These are phyloP conservation scores for Epinephelus malabaricus DNA, from an alignment of 2,797 vertebrate species.

Conservation along the genomic window DNA sequence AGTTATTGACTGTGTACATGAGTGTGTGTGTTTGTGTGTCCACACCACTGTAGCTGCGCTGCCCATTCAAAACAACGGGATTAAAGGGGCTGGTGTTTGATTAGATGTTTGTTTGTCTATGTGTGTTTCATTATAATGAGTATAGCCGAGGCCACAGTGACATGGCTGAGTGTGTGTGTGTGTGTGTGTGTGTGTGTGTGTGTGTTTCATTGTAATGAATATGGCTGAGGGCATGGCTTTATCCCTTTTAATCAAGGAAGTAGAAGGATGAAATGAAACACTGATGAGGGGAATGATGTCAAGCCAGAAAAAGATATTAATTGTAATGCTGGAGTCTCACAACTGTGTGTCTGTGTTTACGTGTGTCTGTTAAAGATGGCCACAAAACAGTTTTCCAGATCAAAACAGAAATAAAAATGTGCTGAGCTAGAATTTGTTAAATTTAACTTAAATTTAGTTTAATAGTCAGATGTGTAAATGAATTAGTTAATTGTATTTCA, in stretches of 20 bases:
- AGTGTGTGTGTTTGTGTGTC: conserved; percentile 23
- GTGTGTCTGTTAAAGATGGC: not conserved
- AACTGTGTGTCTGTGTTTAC: conserved; percentile 1
- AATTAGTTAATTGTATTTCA: not conserved
- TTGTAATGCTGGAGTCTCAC: conserved; percentile 40
- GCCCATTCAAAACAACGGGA: conserved; percentile 78
- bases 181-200: conserved; percentile 44
- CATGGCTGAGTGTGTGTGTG: conserved; percentile 22
- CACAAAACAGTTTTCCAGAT: not conserved
- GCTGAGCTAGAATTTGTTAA: too few relatives aligned
- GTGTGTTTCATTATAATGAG: conserved; percentile 72
- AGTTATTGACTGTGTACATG: not conserved
- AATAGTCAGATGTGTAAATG: not conserved
- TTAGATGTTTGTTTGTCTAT: conserved; percentile 77
- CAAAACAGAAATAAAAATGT: not conserved
- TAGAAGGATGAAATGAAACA: conserved; percentile 73
- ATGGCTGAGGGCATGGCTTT: conserved; percentile 62
- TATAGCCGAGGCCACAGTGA: conserved; percentile 39
- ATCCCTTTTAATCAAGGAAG: conserved; percentile 79
- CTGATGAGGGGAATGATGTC: conserved; percentile 62
- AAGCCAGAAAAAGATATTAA: conserved; percentile 61
- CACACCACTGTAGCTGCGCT: conserved; percentile 19
- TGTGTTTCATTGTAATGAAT: conserved; percentile 71
- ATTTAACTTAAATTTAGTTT: too few relatives aligned
- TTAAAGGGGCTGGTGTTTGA: conserved; percentile 75